Percentiles rank a stretch among this genome's conserved stretches.
These are phyloP conservation scores for Eunapius fragilis DNA, from an alignment of 37 sponge, comb jelly and placozoan genomes.

Conservation along the genomic window DNA sequence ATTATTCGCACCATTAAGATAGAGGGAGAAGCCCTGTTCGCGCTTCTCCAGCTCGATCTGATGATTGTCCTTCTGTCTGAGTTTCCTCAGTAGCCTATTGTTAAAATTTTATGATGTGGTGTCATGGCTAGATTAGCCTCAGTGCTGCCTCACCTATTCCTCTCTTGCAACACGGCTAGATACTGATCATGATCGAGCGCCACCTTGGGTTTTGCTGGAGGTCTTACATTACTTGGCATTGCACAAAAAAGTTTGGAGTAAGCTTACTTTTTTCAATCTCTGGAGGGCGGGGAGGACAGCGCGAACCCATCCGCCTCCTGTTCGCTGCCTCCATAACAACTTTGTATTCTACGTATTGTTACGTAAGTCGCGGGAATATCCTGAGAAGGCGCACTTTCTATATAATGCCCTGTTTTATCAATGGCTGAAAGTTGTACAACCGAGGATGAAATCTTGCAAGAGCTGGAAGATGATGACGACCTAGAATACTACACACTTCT, in stretches of 20 bases:
- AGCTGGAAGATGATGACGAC: conserved; percentile 33
- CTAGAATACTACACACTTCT: conserved; percentile 82
- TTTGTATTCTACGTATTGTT: background rate
- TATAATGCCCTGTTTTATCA: background rate
- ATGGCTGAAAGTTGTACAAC: background rate
- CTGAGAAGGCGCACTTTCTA: background rate
- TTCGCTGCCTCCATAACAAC: background rate
- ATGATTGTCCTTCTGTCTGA: conserved; percentile 67
- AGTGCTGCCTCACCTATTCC: conserved; percentile 56
- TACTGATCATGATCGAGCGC: conserved; percentile 45
- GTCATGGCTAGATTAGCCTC: background rate
- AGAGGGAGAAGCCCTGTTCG: conserved; percentile 94
- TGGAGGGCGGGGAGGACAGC: background rate
- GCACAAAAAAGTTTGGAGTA: background rate
- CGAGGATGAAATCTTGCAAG: conserved; percentile 23
- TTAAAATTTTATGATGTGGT: background rate
- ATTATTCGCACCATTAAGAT: conserved; percentile 93
- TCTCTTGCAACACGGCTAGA: conserved; percentile 60
- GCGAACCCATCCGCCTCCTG: background rate
- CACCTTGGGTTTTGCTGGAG: background rate
- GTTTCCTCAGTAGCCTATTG: conserved; percentile 72
- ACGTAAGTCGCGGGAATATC: background rate
- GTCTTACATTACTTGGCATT: background rate
- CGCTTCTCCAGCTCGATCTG: conserved; percentile 77
- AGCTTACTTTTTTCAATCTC: background rate